Percentiles rank a stretch among this genome's conserved stretches.
phyloP scores from a whole-genome alignment of 2,888 invertebrate genomes.

The Pristionchus maxplancki region DNA sequence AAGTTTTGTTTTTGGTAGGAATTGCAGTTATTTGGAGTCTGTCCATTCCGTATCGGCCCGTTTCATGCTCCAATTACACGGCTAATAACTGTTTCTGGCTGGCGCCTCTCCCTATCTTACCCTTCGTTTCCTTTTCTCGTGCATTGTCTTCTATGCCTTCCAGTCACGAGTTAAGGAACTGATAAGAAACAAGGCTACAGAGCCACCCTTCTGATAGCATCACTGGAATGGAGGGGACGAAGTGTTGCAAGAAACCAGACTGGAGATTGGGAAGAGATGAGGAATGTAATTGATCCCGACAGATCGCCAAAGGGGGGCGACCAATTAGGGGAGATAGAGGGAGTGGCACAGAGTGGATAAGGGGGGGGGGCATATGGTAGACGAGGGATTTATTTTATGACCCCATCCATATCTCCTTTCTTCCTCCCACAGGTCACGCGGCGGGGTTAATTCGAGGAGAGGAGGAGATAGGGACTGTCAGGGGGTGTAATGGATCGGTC shows the following conservation, averaged over 20 bases:
- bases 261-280: neutral
- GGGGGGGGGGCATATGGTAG: neutral
- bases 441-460: neutral
- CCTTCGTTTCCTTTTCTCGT: neutral
- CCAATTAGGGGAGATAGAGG: constrained; percentile 15
- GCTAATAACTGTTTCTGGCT: neutral
- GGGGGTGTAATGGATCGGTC: constrained; percentile 18
- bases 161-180: neutral
- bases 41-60: neutral
- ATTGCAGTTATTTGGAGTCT: too few species aligned
- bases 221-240: neutral
- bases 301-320: neutral
- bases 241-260: constrained; percentile 11
- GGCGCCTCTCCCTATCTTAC: neutral
- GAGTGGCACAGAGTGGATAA: neutral
- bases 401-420: neutral
- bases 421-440: neutral
- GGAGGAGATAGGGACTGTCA: constrained; percentile 1
- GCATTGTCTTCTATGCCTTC: constrained; percentile 2
- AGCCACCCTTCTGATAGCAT: neutral
- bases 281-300: neutral
- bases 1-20: too few species aligned
- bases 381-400: neutral
- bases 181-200: constrained; percentile 4
- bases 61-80: neutral